A percentile compares a stretch with the other conserved stretches of the same genome.
Evolutionary conservation across 2,797 vertebrate genomes (phyloP).

Genomic region (Melanotaenia nigrans): DNA sequence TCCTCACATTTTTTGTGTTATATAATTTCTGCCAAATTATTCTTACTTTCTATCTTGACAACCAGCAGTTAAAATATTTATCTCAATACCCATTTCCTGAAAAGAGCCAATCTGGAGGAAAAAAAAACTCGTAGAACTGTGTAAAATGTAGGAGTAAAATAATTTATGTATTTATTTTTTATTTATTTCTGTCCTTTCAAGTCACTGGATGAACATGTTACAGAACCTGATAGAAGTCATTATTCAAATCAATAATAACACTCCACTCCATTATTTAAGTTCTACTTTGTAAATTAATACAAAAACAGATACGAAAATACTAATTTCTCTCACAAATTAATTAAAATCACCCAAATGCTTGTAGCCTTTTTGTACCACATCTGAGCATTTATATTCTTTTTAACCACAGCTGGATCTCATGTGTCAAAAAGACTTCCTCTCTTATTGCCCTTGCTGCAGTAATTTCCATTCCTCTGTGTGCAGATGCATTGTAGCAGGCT

Average conservation of each 20-base stretch:
- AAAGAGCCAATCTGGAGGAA: slow-evolving; percentile 4
- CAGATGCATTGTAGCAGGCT: slow-evolving; percentile 1
- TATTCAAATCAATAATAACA: neutral
- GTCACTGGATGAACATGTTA: neutral
- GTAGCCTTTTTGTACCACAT: neutral
- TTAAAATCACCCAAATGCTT: neutral
- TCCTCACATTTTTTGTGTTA: neutral
- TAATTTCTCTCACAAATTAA: neutral
- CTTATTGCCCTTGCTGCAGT: neutral
- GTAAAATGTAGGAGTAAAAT: slow-evolving; percentile 4
- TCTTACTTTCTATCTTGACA: too few relatives aligned
- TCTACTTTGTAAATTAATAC: neutral
- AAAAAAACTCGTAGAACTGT: neutral
- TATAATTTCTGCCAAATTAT: too few relatives aligned
- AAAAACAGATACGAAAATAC: neutral
- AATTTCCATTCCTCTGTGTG: slow-evolving; percentile 1
- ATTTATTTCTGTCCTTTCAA: neutral
- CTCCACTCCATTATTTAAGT: neutral
- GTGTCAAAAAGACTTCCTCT: neutral
- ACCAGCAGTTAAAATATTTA: too few relatives aligned
- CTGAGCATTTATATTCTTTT: neutral
- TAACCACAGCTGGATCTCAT: neutral
- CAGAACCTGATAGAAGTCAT: neutral
- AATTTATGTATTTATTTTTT: neutral
- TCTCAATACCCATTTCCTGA: too few relatives aligned